These are phyloP conservation scores for Aphaenogaster rudis DNA, from an alignment of 1,140 invertebrate species.

Conservation along the genomic window DNA sequence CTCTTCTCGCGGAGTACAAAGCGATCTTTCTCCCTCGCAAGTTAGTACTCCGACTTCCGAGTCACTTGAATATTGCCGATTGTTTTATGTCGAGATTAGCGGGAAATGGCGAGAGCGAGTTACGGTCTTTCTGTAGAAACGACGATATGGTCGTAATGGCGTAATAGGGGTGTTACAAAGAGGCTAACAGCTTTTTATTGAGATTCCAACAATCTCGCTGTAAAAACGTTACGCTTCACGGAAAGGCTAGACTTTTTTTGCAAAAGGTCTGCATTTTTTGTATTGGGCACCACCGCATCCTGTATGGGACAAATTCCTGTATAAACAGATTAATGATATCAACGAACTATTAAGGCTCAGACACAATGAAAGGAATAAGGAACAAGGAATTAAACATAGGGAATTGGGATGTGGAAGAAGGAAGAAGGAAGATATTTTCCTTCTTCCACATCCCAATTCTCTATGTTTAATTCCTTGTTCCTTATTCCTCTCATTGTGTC, in stretches of 20 bases:
- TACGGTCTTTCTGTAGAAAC: background rate
- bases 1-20: background rate
- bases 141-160: background rate
- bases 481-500: too few species aligned
- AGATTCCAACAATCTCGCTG: background rate
- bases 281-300: too few species aligned
- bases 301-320: too few species aligned
- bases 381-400: too few species aligned
- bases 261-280: too few species aligned
- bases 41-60: background rate
- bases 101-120: background rate
- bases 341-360: too few species aligned
- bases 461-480: too few species aligned
- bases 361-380: too few species aligned
- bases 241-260: background rate
- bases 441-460: too few species aligned
- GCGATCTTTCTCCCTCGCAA: background rate
- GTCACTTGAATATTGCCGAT: constrained; percentile 4
- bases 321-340: too few species aligned
- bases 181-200: background rate
- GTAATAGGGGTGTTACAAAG: background rate
- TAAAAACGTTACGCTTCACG: background rate
- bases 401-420: too few species aligned
- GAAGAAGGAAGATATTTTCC: too few species aligned
- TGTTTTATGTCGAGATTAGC: background rate